phyloP scores from a whole-genome alignment of 2,888 invertebrate species.

The Cephus pulcher region DNA sequence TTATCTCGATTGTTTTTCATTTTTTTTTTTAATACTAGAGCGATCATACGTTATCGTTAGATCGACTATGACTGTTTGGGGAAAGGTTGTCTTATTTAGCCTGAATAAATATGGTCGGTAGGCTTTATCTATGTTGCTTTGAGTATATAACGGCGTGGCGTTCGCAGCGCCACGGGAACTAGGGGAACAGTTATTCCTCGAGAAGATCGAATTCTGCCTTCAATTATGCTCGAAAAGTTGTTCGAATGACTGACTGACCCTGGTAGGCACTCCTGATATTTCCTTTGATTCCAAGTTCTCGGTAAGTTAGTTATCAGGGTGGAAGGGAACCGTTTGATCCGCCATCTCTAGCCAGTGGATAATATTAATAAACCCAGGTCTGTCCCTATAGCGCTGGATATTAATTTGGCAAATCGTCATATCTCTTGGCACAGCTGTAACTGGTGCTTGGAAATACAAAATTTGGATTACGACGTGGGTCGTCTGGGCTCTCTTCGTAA shows the following conservation, averaged over 20 bases:
- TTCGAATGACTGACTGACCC: constrained; percentile 27
- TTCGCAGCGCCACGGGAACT: no score
- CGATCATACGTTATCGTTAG: not conserved
- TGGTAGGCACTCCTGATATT: constrained; percentile 61
- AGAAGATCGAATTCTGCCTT: not conserved
- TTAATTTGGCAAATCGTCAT: not conserved
- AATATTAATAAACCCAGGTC: not conserved
- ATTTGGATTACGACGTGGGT: not conserved
- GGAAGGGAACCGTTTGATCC: not conserved
- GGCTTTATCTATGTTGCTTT: not conserved
- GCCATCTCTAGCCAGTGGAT: not conserved
- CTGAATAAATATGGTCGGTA: not conserved
- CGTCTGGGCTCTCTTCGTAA: not conserved
- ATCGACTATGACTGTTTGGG: not conserved
- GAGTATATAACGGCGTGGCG: no score
- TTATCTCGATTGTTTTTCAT: not conserved
- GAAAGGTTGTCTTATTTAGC: not conserved
- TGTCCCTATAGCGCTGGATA: not conserved
- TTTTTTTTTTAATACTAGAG: not conserved
- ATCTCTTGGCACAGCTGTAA: not conserved
- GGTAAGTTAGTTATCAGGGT: constrained; percentile 59
- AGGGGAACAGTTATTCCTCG: not conserved
- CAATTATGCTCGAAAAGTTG: not conserved
- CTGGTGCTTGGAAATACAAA: not conserved
- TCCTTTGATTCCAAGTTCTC: constrained; percentile 66